phyloP scores from a whole-genome alignment of 2,888 invertebrate species.

The Drosophila parthenogenetica region DNA sequence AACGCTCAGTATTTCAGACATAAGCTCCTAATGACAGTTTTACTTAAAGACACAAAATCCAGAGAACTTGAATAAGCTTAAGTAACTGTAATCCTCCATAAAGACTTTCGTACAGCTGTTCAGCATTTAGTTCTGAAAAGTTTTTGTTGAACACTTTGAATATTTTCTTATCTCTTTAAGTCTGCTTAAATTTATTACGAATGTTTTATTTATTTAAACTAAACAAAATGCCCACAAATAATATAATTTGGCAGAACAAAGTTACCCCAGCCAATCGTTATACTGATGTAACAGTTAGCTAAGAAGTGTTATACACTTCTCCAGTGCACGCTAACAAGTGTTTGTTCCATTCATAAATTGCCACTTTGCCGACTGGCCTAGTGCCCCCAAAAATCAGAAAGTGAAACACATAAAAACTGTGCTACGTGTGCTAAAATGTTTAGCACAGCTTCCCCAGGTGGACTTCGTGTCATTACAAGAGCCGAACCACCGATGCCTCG shows the following conservation, averaged over 20 bases:
- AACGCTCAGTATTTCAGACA: no score
- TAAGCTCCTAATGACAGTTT: no score
- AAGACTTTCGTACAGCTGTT: not conserved
- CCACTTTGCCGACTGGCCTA: constrained; percentile 43
- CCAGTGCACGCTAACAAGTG: constrained; percentile 77
- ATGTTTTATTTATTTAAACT: no score
- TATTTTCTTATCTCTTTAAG: no score
- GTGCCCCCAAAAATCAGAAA: constrained; percentile 36
- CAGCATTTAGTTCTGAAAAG: no score
- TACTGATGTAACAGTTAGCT: constrained; percentile 9
- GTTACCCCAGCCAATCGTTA: constrained; percentile 10
- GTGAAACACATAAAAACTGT: constrained; percentile 26
- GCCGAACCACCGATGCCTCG: not conserved
- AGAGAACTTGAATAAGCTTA: not conserved
- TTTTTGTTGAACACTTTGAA: no score
- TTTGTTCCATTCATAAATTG: constrained; percentile 79
- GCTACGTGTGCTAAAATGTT: constrained; percentile 50
- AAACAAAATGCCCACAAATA: no score
- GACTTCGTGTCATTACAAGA: constrained; percentile 2
- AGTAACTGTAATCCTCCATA: not conserved
- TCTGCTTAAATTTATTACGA: no score
- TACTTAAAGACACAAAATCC: not conserved
- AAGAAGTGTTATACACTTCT: constrained; percentile 31
- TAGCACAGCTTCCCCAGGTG: constrained; percentile 48
- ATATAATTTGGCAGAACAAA: no score